A percentile compares a stretch with the other conserved stretches of the same genome.
These are phyloP conservation scores for Pelecanus crispus DNA, from an alignment of 2,113 vertebrate species.

Conservation along the genomic window DNA sequence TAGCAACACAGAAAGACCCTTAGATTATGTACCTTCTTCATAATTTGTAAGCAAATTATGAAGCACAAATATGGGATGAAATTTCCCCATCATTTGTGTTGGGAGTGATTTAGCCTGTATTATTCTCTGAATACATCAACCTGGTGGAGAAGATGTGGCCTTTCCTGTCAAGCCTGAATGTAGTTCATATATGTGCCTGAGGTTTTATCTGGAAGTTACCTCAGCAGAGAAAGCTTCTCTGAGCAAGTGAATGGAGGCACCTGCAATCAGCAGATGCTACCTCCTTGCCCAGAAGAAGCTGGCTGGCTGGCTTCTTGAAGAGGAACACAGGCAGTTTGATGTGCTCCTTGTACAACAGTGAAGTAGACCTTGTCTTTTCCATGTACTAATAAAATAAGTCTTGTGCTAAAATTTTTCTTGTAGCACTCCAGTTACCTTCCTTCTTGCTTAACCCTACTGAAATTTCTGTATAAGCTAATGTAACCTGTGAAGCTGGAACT, in stretches of 20 bases:
- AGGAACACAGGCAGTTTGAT: not conserved
- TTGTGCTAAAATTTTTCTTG: not conserved
- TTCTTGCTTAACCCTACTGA: not conserved
- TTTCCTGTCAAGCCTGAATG: not conserved
- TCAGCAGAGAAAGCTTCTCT: not conserved
- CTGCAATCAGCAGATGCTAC: not conserved
- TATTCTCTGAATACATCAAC: not conserved
- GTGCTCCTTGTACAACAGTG: not conserved
- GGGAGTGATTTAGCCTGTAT: not conserved
- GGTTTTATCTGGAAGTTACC: not conserved
- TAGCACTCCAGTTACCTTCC: not conserved
- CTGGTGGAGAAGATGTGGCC: not conserved
- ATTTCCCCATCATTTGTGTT: accelerated
- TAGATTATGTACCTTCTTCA: not conserved
- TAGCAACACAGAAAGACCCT: not conserved
- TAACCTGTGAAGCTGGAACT: not conserved
- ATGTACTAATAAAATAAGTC: not conserved
- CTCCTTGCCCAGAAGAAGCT: not conserved
- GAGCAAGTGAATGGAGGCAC: not conserved
- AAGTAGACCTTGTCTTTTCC: not conserved
- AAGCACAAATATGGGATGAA: not conserved
- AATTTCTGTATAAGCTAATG: not conserved
- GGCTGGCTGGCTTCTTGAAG: not conserved
- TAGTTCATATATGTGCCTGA: not conserved
- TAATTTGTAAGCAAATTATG: not conserved